Percentiles rank a stretch among this genome's conserved stretches.
These are phyloP conservation scores for Cirrhinus mrigala DNA, from an alignment of 2,797 vertebrate genomes.

Conservation along the genomic window DNA sequence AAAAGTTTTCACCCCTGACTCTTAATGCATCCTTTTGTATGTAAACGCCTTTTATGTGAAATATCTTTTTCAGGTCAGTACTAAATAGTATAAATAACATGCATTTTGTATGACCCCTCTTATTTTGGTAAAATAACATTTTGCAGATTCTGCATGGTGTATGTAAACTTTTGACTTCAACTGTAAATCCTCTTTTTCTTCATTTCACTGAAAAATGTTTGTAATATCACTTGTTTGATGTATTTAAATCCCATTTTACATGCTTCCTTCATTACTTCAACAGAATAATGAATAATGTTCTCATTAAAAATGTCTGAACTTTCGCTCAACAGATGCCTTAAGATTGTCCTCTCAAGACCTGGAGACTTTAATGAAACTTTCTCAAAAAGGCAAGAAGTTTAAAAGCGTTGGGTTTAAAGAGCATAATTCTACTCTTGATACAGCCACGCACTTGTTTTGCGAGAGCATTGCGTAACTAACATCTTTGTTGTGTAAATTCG, in stretches of 20 bases:
- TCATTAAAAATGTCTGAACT: not conserved
- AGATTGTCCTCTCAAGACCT: not conserved
- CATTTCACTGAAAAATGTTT: slow-evolving; percentile 15
- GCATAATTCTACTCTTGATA: not conserved
- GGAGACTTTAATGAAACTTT: slow-evolving; percentile 16
- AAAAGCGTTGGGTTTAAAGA: not conserved
- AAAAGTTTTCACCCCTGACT: too few relatives aligned
- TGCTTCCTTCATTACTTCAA: not conserved
- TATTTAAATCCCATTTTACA: not conserved
- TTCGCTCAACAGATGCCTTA: not conserved
- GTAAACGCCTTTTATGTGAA: too few relatives aligned
- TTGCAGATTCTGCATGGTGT: too few relatives aligned
- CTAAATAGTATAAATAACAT: too few relatives aligned
- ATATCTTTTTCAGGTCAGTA: too few relatives aligned
- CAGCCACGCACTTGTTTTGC: not conserved
- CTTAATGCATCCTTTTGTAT: too few relatives aligned
- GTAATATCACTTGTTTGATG: not conserved
- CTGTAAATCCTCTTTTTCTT: not conserved
- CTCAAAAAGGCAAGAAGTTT: slow-evolving; percentile 32
- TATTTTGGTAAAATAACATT: too few relatives aligned
- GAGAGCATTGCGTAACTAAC: not conserved
- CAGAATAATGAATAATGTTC: not conserved
- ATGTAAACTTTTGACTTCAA: too few relatives aligned
- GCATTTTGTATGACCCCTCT: too few relatives aligned
- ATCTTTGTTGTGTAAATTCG: slow-evolving; percentile 5